Evolutionary conservation across 2,888 invertebrate genomes (phyloP).

Genomic region (Barypeithes pellucidus): DNA sequence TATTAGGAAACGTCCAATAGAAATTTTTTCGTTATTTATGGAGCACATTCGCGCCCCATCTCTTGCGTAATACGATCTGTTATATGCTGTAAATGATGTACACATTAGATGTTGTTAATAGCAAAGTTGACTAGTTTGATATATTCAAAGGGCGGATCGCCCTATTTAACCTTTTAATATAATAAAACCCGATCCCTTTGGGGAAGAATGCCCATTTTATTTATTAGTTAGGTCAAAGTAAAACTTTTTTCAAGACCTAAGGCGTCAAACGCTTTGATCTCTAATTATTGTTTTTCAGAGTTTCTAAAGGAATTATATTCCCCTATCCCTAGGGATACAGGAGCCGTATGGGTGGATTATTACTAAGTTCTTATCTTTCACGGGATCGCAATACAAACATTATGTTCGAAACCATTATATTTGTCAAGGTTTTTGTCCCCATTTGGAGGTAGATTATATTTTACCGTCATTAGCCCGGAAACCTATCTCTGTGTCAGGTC

Average conservation of each 20-base stretch:
- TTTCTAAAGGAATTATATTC: constrained; percentile 52
- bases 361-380: constrained; percentile 52
- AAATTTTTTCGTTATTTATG: no score
- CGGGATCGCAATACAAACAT: constrained; percentile 39
- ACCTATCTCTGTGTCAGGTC: constrained; percentile 6
- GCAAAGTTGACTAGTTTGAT: no score
- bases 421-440: constrained; percentile 30
- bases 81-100: no score
- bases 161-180: not conserved
- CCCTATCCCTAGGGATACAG: constrained; percentile 42
- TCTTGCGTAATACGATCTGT: no score
- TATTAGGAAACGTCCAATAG: no score
- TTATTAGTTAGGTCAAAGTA: constrained; percentile 23
- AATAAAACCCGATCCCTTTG: constrained; percentile 5
- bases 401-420: constrained; percentile 37
- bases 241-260: constrained; percentile 20
- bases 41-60: no score
- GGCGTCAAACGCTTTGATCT: constrained; percentile 46
- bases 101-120: no score
- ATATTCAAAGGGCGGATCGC: not conserved
- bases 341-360: constrained; percentile 51
- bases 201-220: constrained; percentile 22
- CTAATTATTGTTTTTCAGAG: constrained; percentile 54
- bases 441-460: constrained; percentile 20
- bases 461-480: constrained; percentile 17